Percentiles rank a stretch among this genome's conserved stretches.
Evolutionary conservation across 2,888 invertebrate genomes (phyloP).

Genomic region (Graphium colonna): DNA sequence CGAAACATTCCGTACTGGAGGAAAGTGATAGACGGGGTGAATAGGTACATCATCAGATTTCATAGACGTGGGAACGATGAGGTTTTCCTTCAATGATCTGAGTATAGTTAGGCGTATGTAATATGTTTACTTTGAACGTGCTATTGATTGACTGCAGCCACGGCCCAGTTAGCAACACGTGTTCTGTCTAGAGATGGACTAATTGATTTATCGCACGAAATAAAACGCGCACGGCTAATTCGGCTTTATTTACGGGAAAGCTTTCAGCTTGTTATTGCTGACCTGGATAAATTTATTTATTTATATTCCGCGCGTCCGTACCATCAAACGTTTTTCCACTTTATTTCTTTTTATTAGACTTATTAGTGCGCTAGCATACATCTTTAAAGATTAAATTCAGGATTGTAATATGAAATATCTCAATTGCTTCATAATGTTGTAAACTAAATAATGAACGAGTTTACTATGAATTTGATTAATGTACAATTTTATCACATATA

Average conservation of each 20-base stretch:
- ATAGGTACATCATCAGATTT: conserved; percentile 7
- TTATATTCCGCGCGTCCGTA: neutral
- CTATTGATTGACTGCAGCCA: conserved; percentile 58
- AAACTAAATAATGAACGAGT: neutral
- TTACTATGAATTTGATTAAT: neutral
- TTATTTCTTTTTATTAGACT: neutral
- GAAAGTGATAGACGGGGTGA: neutral
- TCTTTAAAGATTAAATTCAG: neutral
- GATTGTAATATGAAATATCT: too few relatives aligned
- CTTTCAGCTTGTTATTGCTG: conserved; percentile 4
- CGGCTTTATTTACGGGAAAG: conserved; percentile 10
- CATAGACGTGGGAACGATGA: conserved; percentile 7
- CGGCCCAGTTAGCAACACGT: conserved; percentile 61
- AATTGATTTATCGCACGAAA: conserved; percentile 22
- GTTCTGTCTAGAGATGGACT: conserved; percentile 37
- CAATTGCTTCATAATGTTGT: neutral
- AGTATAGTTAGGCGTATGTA: conserved; percentile 27
- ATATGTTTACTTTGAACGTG: conserved; percentile 58
- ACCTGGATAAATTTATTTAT: conserved; percentile 10
- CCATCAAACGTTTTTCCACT: conserved; percentile 1
- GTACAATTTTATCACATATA: neutral
- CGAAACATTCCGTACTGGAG: too few relatives aligned
- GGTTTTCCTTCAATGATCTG: conserved; percentile 14
- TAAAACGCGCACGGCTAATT: conserved; percentile 15
- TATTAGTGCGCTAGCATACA: neutral